These are phyloP conservation scores for Ichneumoninae sp. DNA, from an alignment of 2,888 invertebrate genomes.

Conservation along the genomic window DNA sequence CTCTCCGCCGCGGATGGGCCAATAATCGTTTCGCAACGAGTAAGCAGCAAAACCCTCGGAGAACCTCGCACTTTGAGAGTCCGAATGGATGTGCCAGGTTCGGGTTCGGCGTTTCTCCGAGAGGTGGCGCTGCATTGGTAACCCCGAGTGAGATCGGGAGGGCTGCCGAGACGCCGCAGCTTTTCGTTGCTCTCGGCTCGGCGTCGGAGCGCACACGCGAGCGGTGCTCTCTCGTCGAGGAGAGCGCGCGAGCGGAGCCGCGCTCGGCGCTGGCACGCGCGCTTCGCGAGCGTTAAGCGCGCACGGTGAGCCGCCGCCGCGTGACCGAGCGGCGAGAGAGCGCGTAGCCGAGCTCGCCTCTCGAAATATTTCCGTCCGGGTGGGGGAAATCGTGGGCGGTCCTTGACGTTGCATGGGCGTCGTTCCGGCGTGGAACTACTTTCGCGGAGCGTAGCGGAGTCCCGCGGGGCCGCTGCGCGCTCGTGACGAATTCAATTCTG, in stretches of 20 bases:
- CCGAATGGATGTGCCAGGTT: conserved; percentile 85
- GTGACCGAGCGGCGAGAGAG: conserved; percentile 21
- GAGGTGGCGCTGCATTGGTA: conserved; percentile 84
- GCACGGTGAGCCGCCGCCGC: conserved; percentile 64
- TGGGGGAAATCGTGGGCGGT: conserved; percentile 79
- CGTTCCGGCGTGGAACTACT: conserved; percentile 81
- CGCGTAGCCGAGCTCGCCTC: conserved; percentile 66
- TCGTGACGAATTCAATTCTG: conserved; percentile 87
- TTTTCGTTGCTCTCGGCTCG: conserved; percentile 34
- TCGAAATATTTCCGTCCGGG: conserved; percentile 50
- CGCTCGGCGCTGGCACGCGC: neutral
- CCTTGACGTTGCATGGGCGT: conserved; percentile 80
- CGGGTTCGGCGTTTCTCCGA: conserved; percentile 84
- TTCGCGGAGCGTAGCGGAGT: conserved; percentile 81
- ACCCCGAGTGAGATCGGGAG: conserved; percentile 65
- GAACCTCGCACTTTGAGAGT: conserved; percentile 86
- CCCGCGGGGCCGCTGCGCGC: conserved; percentile 77
- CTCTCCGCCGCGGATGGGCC: conserved; percentile 65
- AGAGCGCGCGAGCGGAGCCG: neutral
- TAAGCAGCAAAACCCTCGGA: conserved; percentile 76
- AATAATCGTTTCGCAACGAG: conserved; percentile 71
- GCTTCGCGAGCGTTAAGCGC: neutral
- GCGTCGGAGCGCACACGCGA: neutral
- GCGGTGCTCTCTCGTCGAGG: conserved; percentile 2
- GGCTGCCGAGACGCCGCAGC: conserved; percentile 54